Evolutionary conservation across 2,113 vertebrate species (phyloP).

Genomic region (Naja naja): DNA sequence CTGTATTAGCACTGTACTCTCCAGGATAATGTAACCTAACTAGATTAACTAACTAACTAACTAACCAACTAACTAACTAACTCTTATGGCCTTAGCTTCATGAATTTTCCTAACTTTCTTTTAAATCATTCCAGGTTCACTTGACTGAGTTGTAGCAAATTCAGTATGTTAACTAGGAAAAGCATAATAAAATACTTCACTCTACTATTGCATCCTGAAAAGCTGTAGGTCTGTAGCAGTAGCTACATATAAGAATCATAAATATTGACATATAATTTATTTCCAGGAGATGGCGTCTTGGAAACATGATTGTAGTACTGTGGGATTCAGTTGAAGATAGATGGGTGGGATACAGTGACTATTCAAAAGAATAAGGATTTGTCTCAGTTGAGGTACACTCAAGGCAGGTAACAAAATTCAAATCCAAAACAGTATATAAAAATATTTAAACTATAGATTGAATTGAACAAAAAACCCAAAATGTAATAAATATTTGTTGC

Average conservation of each 20-base stretch:
- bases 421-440: background rate
- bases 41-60: background rate
- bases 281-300: background rate
- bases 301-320: background rate
- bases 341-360: background rate
- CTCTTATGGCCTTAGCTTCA: background rate
- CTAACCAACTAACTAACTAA: background rate
- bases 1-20: background rate
- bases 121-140: background rate
- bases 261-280: background rate
- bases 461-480: background rate
- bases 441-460: background rate
- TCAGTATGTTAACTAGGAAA: background rate
- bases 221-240: background rate
- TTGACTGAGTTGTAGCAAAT: background rate
- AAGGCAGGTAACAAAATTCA: background rate
- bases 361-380: background rate
- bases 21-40: background rate
- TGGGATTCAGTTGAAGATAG: background rate
- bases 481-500: background rate
- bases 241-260: background rate
- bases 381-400: background rate
- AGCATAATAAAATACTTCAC: background rate
- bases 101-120: background rate
- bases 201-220: background rate